A percentile compares a stretch with the other conserved stretches of the same genome.
These are phyloP conservation scores for Lagodon rhomboides DNA, from an alignment of 2,797 vertebrate species.

Conservation along the genomic window DNA sequence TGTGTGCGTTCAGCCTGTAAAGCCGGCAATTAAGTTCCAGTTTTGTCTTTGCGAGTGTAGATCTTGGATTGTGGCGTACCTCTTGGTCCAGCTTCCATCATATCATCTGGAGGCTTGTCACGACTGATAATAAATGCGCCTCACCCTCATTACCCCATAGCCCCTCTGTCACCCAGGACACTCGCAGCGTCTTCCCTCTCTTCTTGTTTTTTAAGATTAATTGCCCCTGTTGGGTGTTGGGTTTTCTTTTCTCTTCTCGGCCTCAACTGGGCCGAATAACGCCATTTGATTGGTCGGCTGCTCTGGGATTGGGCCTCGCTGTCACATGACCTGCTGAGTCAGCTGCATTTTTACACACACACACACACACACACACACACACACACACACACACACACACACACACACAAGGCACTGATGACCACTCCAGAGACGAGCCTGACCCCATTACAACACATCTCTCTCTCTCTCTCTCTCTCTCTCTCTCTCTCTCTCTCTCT, in stretches of 20 bases:
- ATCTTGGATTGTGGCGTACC: no score
- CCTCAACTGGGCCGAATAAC: constrained; percentile 13
- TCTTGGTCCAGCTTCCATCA: neutral
- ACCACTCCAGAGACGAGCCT: constrained; percentile 60
- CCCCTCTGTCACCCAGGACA: constrained; percentile 40
- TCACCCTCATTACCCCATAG: constrained; percentile 62
- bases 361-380: constrained; percentile 16
- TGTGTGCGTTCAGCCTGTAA: no score
- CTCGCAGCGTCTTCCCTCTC: neutral
- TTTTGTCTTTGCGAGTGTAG: no score
- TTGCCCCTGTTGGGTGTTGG: constrained; percentile 28
- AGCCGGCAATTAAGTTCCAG: no score
- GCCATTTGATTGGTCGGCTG: constrained; percentile 44
- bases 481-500: neutral
- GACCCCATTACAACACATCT: constrained; percentile 54
- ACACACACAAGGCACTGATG: constrained; percentile 47
- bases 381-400: constrained; percentile 13
- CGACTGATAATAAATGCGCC: constrained; percentile 42
- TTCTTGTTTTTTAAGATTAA: constrained; percentile 40
- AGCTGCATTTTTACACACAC: constrained; percentile 9
- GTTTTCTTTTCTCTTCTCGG: constrained; percentile 8
- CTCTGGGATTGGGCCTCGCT: constrained; percentile 22
- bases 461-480: neutral
- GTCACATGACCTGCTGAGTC: constrained; percentile 70
- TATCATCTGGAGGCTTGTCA: constrained; percentile 14